phyloP scores from a whole-genome alignment of 2,797 vertebrate species.

The Pseudomugil gertrudae region DNA sequence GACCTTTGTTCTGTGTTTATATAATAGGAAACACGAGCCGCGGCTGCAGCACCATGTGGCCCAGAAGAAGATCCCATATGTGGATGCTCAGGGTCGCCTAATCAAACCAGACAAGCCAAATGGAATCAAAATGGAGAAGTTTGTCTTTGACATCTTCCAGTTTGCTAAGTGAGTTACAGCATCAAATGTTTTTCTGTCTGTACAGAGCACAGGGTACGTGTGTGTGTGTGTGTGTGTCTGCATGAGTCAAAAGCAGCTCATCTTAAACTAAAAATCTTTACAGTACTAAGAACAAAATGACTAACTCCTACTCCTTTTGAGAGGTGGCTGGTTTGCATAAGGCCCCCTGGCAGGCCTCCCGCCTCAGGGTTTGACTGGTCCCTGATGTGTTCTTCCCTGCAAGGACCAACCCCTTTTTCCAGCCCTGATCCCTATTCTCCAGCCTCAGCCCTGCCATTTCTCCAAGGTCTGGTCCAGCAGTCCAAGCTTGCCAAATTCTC shows the following conservation, averaged over 20 bases:
- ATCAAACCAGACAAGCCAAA: slow-evolving; percentile 95
- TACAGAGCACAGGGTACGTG: slow-evolving; percentile 20
- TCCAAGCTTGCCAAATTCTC: slow-evolving; percentile 47
- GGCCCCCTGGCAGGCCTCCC: slow-evolving; percentile 30
- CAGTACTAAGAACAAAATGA: slow-evolving; percentile 23
- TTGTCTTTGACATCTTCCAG: slow-evolving; percentile 98
- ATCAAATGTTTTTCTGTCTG: slow-evolving; percentile 16
- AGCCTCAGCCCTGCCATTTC: slow-evolving; percentile 22
- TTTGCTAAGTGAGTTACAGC: slow-evolving; percentile 90
- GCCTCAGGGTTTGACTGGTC: slow-evolving; percentile 24
- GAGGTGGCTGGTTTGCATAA: slow-evolving; percentile 28
- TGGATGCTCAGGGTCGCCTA: slow-evolving; percentile 85
- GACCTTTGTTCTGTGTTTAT: slow-evolving; percentile 15
- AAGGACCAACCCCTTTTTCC: slow-evolving; percentile 42
- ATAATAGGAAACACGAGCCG: slow-evolving; percentile 88
- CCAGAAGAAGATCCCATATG: slow-evolving; percentile 94
- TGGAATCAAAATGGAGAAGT: slow-evolving; percentile 99
- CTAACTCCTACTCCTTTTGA: slow-evolving; percentile 25
- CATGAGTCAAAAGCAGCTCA: slow-evolving; percentile 21
- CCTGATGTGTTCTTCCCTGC: slow-evolving; percentile 38
- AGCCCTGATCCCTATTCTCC: slow-evolving; percentile 28
- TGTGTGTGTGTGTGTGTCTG: neutral
- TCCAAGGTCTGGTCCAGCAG: slow-evolving; percentile 46
- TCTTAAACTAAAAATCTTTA: slow-evolving; percentile 10
- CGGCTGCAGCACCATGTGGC: slow-evolving; percentile 95